Conservation (phyloP, 2,888 invertebrate genomes). For the Eilema caniola region DNA sequence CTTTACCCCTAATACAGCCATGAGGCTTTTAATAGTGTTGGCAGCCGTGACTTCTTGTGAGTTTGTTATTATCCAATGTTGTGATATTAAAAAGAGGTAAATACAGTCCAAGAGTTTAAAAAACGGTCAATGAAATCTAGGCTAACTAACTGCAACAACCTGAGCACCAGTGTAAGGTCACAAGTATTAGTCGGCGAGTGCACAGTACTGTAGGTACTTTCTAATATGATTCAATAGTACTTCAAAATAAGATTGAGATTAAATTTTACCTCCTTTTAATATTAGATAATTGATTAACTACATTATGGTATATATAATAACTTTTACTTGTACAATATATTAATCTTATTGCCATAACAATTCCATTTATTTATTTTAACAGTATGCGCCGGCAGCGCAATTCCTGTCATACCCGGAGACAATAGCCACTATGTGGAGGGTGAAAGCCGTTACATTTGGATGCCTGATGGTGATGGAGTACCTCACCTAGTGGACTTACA, state of each 20-base stretch:
- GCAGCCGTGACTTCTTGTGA: constrained; percentile 55
- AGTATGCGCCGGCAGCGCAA: constrained; percentile 50
- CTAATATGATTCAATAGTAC: not conserved
- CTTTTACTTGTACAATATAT: not conserved
- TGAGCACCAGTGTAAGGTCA: not conserved
- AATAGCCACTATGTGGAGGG: constrained; percentile 68
- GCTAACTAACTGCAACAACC: not conserved
- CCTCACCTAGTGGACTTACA: constrained; percentile 64
- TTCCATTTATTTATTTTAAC: constrained; percentile 26
- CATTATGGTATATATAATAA: not conserved
- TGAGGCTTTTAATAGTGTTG: constrained; percentile 54
- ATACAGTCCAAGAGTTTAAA: not conserved
- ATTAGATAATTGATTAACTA: not conserved
- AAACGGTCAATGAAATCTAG: not conserved
- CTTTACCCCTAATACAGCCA: constrained; percentile 26
- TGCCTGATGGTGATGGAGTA: constrained; percentile 63
- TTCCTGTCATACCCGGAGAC: constrained; percentile 59
- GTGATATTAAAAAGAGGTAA: not conserved
- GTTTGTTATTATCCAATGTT: constrained; percentile 28
- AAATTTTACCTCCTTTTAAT: not conserved
- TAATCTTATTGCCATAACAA: not conserved
- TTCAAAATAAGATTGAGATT: not conserved
- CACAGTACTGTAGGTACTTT: not conserved
- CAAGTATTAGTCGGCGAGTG: not conserved
- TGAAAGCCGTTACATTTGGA: constrained; percentile 66